Base-by-base conservation (phyloP, 2,797 vertebrate species). In the Rhinogobio ventralis region DNA sequence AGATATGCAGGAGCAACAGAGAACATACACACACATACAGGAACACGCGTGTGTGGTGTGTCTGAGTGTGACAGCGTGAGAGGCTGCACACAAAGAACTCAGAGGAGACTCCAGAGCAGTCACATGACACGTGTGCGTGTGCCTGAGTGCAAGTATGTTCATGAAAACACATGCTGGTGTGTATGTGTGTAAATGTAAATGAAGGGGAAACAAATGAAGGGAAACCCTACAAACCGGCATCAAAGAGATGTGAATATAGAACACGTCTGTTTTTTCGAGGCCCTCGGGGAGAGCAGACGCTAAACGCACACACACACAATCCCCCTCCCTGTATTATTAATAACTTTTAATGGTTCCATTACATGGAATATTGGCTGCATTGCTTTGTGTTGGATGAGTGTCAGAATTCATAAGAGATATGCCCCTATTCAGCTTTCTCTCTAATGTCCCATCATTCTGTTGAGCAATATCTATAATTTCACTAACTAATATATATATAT, bases 321-420 rank as follows among this genome's bases (percentile, higher is more conserved):
- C 90, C 86, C 87, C 86, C 89, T 85, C 87, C 90, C 91, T 95
- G 95, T 95, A 95, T 96, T 96, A 96, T 96, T 97, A 96, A 96
- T 95, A 95, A 94, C 93, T 94, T 95, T 93, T 96, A 97, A 97
- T 95, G 95, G 95, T 92, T 92, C 94, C 94, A 94, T 95, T 95
- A 95, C 93, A 94, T 91, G 53, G 75, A 88, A 93, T 91, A 93
- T 91, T 91, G 93, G 90, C 87, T 90, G 91, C 91, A 93, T 94
- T 94, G 92, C 93, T 94, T 95, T 90, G 93, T 93, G 91, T 93
- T 83, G 89, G 90, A 94, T 92, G 95, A 94, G 88, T 88, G 88
- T 89, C 83, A 36, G n/a, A 64, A 75, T 0, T 11, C 23, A n/a
- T 71, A n/a, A 89, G 81, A 72, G 20, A 14, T 30, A 55, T 28